Base-by-base conservation (phyloP, 2,888 invertebrate species). In the Lepidochitona cinerea region DNA sequence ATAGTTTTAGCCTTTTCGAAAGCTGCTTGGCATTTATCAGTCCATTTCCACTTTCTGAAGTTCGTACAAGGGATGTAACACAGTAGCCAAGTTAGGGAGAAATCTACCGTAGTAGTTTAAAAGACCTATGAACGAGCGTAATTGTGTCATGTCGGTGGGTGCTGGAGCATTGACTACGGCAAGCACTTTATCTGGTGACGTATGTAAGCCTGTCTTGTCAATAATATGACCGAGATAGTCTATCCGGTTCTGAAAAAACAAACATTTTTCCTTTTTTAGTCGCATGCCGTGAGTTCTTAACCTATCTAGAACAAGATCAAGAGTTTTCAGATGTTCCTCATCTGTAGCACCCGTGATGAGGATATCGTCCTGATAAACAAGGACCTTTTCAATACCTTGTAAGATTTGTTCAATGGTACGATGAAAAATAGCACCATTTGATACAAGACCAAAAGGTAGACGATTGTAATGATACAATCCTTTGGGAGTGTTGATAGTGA, bases 391-490 rank as follows among this genome's bases (percentile, higher is more conserved):
- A 26, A 80, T 32, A 6, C 72, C 72, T 12, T 74, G 67, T n/a
- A 78, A 59, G 9, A 80, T 53, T 14, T 74, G 72, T n/a, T 81
- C 79, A 69, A 80, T 78, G 1, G 75, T 71, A 6, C 76, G 33
- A 36, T 83, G 80, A 70, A 5, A 75, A 1, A 75, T 70, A 3
- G 75, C 70, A 0, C 71, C 67, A 7, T 70, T 67, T 4, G 77
- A 70, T 1, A 77, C 72, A 12, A 82, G 67, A 18, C 81, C 78
- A 64, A 68, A 83, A 12, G 52, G 37, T 1, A 83, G 37, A 29
- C 81, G 3, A 14, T 77, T 83, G 53, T 71, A 80, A 1, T 32
- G 68, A 52, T 74, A 81, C 9, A 79, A 49, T 79, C 77, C 12
- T 79, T 0, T 0, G 69, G 29, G 23, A 6, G 72, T 26, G 59